phyloP scores from a whole-genome alignment of 2,888 invertebrate species.

The Nomada fabriciana region DNA sequence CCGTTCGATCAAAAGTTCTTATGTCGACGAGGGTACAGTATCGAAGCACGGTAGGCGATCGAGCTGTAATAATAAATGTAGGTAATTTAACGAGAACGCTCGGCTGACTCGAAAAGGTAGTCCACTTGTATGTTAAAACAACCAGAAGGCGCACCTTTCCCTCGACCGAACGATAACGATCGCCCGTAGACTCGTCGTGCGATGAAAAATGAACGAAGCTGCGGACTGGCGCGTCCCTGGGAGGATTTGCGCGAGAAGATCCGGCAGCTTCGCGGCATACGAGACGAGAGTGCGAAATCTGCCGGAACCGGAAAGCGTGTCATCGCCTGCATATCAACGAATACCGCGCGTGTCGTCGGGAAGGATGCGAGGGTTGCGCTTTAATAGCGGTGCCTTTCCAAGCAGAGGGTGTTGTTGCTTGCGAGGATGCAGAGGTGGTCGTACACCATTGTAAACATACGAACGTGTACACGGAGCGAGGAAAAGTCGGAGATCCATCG shows the following conservation, averaged over 20 bases:
- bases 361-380: slow-evolving; percentile 63
- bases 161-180: slow-evolving; percentile 62
- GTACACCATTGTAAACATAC: slow-evolving; percentile 23
- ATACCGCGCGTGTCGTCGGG: slow-evolving; percentile 51
- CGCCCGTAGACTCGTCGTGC: slow-evolving; percentile 58
- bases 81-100: too few relatives aligned
- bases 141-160: slow-evolving; percentile 21
- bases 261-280: slow-evolving; percentile 66
- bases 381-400: slow-evolving; percentile 72
- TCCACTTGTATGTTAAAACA: slow-evolving; percentile 46
- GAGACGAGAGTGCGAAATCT: slow-evolving; percentile 75
- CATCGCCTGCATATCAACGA: slow-evolving; percentile 78
- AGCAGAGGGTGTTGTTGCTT: slow-evolving; percentile 40
- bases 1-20: too few relatives aligned
- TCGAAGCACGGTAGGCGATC: background rate
- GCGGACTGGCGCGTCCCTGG: slow-evolving; percentile 55
- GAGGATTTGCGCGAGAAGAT: slow-evolving; percentile 71
- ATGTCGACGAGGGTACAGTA: too few relatives aligned
- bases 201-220: slow-evolving; percentile 70
- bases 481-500: slow-evolving; percentile 47
- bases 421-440: slow-evolving; percentile 2
- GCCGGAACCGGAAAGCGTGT: slow-evolving; percentile 78
- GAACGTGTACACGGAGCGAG: slow-evolving; percentile 16
- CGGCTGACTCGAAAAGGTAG: background rate
- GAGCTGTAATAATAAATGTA: background rate